Base-by-base conservation (phyloP, 2,113 vertebrate species). In the Argyrosomus japonicus region DNA sequence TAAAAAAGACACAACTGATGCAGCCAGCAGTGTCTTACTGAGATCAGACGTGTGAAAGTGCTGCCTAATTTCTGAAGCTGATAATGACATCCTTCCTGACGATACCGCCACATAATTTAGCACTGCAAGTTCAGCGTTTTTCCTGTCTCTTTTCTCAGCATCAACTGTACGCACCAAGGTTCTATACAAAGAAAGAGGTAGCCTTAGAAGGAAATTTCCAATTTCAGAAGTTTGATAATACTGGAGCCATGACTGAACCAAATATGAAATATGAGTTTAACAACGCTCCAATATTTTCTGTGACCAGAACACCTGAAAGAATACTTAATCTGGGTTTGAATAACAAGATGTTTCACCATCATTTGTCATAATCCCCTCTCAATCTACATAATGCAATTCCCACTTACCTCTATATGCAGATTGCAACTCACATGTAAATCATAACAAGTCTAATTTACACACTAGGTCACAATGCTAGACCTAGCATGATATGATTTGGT, bases 71-170 rank as follows among this genome's bases (percentile, higher is more conserved):
- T 82, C 27, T 74, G 23, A 53, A 10, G 25, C 56, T 77, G 23
- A 45, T 77, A 75, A 73, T 53, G 15, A 70, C 43, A 74, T 51
- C 63, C 45, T 73, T 79, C 47, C 56, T 82, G 18, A 2, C 45
- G 29, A 65, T 40, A 56, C 15, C 43, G 17, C 51, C 68, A 43
- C 47, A 27, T 74, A 9, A 62, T 62, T 75, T 15, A 45, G 8
- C 14, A n/a, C 25, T 56, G 63, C 60, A 63, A 53, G 48, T 47
- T 68, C 14, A 63, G 43, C 32, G 51, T 9, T 7, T 69, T 79
- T 73, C 48, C 36, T 45, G 36, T 58, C 32, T 64, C 7, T 6
- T 64, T 72, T 54, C 13, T 67, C 54, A 75, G 32, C 9, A 29
- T 61, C 3, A 63, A 69, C 19, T 62, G 17, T 18, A 13, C 19